A percentile compares a stretch with the other conserved stretches of the same genome.
Evolutionary conservation across 2,797 vertebrate species (phyloP).

Genomic region (Erethizon dorsatum): DNA sequence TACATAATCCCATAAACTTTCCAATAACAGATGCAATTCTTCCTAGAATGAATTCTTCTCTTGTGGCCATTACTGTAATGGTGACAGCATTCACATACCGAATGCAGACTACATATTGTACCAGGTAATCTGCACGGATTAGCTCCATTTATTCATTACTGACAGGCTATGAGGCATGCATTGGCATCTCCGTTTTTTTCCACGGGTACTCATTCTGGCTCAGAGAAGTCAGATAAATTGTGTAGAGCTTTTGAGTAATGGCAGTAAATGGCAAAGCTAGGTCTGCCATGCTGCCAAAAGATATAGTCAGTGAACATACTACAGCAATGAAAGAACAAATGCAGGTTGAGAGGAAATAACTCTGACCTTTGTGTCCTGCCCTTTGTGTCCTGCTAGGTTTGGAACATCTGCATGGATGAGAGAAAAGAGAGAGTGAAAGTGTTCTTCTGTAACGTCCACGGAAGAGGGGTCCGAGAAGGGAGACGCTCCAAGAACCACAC

Average conservation of each 20-base stretch:
- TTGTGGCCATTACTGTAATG: not conserved
- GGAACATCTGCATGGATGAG: not conserved
- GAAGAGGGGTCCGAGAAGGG: too few relatives aligned
- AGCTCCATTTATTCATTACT: not conserved
- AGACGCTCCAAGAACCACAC: too few relatives aligned
- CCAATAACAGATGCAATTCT: slow-evolving; percentile 52
- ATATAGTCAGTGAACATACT: not conserved
- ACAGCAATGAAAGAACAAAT: not conserved
- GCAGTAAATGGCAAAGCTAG: not conserved
- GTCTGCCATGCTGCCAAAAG: not conserved
- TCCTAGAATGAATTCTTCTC: slow-evolving; percentile 1
- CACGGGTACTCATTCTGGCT: not conserved
- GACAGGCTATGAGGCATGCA: not conserved
- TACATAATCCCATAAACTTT: slow-evolving; percentile 50
- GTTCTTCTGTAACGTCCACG: too few relatives aligned
- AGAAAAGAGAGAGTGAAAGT: not conserved
- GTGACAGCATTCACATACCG: not conserved
- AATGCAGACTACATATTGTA: not conserved
- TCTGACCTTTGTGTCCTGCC: not conserved
- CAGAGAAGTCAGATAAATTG: not conserved
- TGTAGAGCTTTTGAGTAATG: not conserved
- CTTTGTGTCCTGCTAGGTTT: not conserved
- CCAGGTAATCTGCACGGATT: not conserved
- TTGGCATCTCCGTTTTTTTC: not conserved
- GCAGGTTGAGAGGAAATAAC: not conserved